These are phyloP conservation scores for Eurystomus gularis DNA, from an alignment of 2,113 vertebrate species.

Conservation along the genomic window DNA sequence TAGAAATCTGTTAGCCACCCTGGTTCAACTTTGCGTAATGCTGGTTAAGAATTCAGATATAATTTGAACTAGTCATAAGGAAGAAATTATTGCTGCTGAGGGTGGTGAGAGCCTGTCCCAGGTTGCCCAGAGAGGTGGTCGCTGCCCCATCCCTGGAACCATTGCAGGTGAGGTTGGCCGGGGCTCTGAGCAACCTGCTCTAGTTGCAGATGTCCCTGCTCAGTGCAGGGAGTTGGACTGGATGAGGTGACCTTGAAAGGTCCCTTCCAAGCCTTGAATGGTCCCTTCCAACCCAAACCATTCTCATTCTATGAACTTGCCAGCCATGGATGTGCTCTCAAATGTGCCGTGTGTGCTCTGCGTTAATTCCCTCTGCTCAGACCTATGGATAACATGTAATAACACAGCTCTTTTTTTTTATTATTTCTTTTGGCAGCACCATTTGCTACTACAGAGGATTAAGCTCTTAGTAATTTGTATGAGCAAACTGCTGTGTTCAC, in stretches of 20 bases:
- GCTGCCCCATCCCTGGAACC: not conserved
- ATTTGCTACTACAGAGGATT: not conserved
- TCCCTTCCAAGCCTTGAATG: not conserved
- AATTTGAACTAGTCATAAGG: not conserved
- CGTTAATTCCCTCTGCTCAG: not conserved
- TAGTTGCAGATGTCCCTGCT: not conserved
- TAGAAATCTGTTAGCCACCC: not conserved
- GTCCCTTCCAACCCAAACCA: not conserved
- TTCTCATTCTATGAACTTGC: not conserved
- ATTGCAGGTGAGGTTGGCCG: not conserved
- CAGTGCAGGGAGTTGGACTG: not conserved
- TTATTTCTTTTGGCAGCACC: not conserved
- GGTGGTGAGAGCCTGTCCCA: not conserved
- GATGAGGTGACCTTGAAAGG: not conserved
- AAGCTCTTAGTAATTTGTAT: not conserved
- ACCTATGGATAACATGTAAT: not conserved
- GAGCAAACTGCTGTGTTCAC: not conserved
- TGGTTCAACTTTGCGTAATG: not conserved
- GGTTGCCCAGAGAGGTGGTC: not conserved
- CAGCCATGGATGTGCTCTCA: not conserved
- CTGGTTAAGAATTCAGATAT: not conserved
- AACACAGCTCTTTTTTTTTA: not conserved
- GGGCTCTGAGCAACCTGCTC: not conserved
- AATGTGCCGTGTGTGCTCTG: not conserved
- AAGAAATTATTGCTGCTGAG: not conserved